Evolutionary conservation across 2,888 invertebrate genomes (phyloP).

Genomic region (Hedychridium roseum): DNA sequence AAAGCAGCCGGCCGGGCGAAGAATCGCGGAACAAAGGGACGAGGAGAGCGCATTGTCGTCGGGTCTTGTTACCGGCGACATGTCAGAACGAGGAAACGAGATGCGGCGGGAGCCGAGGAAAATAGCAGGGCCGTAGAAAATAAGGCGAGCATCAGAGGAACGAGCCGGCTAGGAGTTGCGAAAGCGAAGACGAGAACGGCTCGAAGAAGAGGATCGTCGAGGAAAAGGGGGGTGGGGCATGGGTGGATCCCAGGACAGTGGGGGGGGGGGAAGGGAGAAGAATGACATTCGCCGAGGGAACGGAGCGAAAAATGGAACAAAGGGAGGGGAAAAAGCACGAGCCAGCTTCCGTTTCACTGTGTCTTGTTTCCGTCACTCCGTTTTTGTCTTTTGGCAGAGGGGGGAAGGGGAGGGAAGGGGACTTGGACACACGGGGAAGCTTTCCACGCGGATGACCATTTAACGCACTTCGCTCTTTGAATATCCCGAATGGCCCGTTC

Average conservation of each 20-base stretch:
- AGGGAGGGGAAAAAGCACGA: background rate
- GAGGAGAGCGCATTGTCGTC: slow-evolving; percentile 53
- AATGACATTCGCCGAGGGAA: too few relatives aligned
- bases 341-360: slow-evolving; percentile 30
- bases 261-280: slow-evolving; percentile 11
- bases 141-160: background rate
- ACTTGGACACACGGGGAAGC: slow-evolving; percentile 31
- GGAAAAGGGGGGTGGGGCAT: slow-evolving; percentile 20
- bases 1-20: slow-evolving; percentile 43
- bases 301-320: background rate
- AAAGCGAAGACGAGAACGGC: slow-evolving; percentile 18
- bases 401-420: slow-evolving; percentile 23
- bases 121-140: slow-evolving; percentile 4
- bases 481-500: background rate
- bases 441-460: slow-evolving; percentile 25
- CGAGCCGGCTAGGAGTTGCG: slow-evolving; percentile 1
- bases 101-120: slow-evolving; percentile 6
- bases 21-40: slow-evolving; percentile 49
- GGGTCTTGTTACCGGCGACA: slow-evolving; percentile 54
- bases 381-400: slow-evolving; percentile 21
- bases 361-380: slow-evolving; percentile 14
- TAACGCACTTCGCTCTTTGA: slow-evolving; percentile 5
- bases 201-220: slow-evolving; percentile 16
- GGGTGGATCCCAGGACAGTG: slow-evolving; percentile 16
- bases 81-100: slow-evolving; percentile 34